Conservation (phyloP, 2,797 vertebrate species). For the Amblyraja radiata region DNA sequence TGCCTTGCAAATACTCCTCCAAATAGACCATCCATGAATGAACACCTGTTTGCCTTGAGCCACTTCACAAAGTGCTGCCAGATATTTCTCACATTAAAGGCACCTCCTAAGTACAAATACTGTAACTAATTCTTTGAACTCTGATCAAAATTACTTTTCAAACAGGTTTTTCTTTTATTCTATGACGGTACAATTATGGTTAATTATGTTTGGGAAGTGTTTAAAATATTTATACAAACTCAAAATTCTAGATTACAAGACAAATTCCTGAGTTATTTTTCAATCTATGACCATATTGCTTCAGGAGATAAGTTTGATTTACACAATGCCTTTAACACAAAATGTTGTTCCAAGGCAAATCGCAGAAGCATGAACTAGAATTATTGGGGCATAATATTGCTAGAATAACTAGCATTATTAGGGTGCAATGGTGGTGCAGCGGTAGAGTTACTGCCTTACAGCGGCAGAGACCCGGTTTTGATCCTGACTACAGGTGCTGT, state of each 20-base stretch:
- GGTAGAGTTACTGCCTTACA: no score
- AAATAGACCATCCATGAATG: neutral
- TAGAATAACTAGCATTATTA: no score
- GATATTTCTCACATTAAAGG: neutral
- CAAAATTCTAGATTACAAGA: neutral
- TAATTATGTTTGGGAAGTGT: neutral
- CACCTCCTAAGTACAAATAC: neutral
- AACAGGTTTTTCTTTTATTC: neutral
- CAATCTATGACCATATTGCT: neutral
- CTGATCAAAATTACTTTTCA: constrained; percentile 9
- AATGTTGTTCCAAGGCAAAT: no score
- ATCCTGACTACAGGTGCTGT: no score
- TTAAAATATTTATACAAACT: neutral
- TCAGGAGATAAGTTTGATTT: no score
- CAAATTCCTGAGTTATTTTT: neutral
- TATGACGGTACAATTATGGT: neutral
- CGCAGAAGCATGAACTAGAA: no score
- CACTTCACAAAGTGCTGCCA: neutral
- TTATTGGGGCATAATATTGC: no score
- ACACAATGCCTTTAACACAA: no score
- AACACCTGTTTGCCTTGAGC: neutral
- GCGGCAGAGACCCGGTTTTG: no score
- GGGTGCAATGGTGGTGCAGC: no score
- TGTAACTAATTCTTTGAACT: neutral
- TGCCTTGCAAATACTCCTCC: neutral